Conservation (phyloP, 2,888 invertebrate genomes). For the Eurois occulta region DNA sequence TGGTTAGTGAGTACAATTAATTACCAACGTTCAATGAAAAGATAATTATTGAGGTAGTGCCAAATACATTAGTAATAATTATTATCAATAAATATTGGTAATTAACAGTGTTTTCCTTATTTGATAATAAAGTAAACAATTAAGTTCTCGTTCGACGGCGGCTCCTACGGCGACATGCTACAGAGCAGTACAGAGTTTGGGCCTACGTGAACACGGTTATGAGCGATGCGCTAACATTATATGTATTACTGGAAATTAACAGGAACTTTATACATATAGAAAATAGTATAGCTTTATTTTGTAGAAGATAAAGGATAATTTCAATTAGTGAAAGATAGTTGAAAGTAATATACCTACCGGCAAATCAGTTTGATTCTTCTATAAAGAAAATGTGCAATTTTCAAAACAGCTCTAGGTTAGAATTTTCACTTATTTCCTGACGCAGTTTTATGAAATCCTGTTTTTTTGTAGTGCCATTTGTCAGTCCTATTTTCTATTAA, state of each 20-base stretch:
- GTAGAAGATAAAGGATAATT: too few species aligned
- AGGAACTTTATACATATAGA: neutral
- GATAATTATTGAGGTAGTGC: neutral
- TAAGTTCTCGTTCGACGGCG: conserved; percentile 15
- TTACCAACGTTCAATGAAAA: neutral
- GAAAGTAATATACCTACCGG: neutral
- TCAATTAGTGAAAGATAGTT: neutral
- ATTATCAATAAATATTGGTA: neutral
- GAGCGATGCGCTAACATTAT: too few species aligned
- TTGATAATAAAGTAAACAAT: neutral
- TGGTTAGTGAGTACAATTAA: neutral
- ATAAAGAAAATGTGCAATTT: too few species aligned
- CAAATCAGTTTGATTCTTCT: too few species aligned
- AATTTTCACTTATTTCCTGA: neutral
- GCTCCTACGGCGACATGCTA: neutral
- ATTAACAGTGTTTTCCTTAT: neutral
- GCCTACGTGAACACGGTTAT: conserved; percentile 20
- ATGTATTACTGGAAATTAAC: neutral
- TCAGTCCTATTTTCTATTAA: neutral
- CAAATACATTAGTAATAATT: neutral
- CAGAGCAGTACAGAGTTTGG: conserved; percentile 24
- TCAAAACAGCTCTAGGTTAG: neutral
- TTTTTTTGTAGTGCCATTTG: neutral
- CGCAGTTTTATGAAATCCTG: neutral
- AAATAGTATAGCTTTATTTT: neutral